Base-by-base conservation (phyloP, 2,888 invertebrate genomes). In the Rhogogaster chlorosoma region DNA sequence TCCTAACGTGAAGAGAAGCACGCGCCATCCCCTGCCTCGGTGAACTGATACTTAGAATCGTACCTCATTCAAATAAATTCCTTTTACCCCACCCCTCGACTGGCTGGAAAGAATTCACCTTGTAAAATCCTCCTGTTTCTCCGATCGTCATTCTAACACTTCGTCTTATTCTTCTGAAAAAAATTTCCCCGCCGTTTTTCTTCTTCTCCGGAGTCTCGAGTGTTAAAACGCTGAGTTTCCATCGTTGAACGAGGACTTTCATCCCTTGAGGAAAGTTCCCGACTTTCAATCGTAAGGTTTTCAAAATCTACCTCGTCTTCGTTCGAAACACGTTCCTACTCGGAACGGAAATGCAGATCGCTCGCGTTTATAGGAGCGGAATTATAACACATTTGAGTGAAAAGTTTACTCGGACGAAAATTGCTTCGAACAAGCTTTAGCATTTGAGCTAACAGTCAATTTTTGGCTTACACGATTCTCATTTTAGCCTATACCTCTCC, bases 381-480 rank as follows among this genome's bases (percentile, higher is more conserved):
- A 12, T 10, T 2, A 12, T 49, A 18, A n/a, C 7, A n/a, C n/a
- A 6, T 53, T 53, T 4, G 1, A 53, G 53, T n/a, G 53, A n/a
- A 53, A 61, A 61, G 22, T 61, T 61, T 26, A 26, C 10, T 26
- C 10, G 1, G 4, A 12, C 12, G n/a, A 26, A 61, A 61, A 61
- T 38, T 38, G 36, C 0, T 57, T 15, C 6, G 38, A 61, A 57
- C 80, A 61, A 61, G 36, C 80, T 80, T 80, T 15, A 80, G 1
- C n/a, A 61, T 49, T 22, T 61, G 12, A 38, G 38, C 77, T 77
- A 45, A 29, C 38, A 80, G 61, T 22, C 29, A 80, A 80, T 80
- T 80, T 80, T 61, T 80, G 80, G 80, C 57, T 80, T 80, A 80
- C 80, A 80, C 61, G 80, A 61, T 80, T 80, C 80, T 61, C 80